Base-by-base conservation (phyloP, 2,113 vertebrate species). In the Scomber japonicus region DNA sequence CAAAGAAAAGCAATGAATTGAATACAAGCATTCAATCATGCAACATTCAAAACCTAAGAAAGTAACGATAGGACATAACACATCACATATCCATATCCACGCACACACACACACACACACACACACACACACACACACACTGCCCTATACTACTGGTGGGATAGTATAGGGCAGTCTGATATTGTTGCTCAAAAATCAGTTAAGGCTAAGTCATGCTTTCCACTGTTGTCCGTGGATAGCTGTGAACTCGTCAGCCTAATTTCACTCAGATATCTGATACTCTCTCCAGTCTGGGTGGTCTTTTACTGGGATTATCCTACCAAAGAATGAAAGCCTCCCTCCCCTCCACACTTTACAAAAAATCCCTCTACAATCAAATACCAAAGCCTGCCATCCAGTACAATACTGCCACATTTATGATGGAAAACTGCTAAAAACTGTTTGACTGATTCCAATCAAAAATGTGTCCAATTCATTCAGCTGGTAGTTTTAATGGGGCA, bases 401-500 rank as follows among this genome's bases (percentile, higher is more conserved):
- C 24, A 65, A 73, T 4, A 35, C 2, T 11, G 15, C 3, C 49
- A 2, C 24, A 11, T 21, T 44, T 55, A 62, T 57, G 51, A 60
- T 57, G 49, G 31, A 70, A 69, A 65, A 57, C 27, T 11, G 7
- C 45, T 16, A 57, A 71, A 7, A 48, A 55, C 50, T 40, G 6
- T 21, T 27, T 13, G 31, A 35, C 31, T 19, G 16, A 46, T 40
- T 6, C 3, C 2, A 9, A 3, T 49, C 64, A 24, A 66, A n/a
- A 19, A 8, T 61, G 70, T 75, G 44, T 16, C 14, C 66, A 59
- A 24, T 30, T 74, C 40, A 64, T 75, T 80, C 54, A 61, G 48
- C 69, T 24, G 56, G 50, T 59, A 11, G 57, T 5, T 84, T 71
- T 46, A 66, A 76, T 50, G 61, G 59, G 17, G n/a, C 53, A 64